Percentiles rank a stretch among this genome's conserved stretches.
Evolutionary conservation across 2,888 invertebrate species (phyloP).

Genomic region (Melanostoma mellinum): DNA sequence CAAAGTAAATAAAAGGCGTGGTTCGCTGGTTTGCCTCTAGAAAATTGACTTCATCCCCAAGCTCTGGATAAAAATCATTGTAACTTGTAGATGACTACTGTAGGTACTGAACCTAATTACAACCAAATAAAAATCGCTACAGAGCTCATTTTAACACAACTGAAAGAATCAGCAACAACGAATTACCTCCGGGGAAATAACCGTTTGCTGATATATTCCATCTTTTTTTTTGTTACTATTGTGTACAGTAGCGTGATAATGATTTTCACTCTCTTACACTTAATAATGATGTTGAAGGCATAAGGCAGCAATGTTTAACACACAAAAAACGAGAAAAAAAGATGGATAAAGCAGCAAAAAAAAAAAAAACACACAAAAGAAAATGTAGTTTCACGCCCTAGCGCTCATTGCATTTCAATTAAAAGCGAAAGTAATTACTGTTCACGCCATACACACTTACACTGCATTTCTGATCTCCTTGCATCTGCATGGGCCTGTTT

Average conservation of each 20-base stretch:
- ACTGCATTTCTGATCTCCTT: slow-evolving; percentile 21
- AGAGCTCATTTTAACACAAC: not conserved
- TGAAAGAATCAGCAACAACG: slow-evolving; percentile 23
- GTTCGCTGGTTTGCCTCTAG: no score
- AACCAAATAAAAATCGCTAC: no score
- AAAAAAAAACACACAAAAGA: slow-evolving; percentile 16
- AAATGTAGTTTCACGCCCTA: slow-evolving; percentile 50
- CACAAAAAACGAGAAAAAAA: slow-evolving; percentile 22
- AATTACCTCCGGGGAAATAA: slow-evolving; percentile 14
- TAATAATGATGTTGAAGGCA: slow-evolving; percentile 39
- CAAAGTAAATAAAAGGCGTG: no score
- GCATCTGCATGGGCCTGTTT: slow-evolving; percentile 17
- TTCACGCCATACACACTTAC: slow-evolving; percentile 45
- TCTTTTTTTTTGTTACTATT: not conserved
- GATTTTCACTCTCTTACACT: slow-evolving; percentile 16
- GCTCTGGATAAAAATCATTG: no score
- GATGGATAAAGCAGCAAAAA: slow-evolving; percentile 20
- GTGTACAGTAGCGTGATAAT: not conserved
- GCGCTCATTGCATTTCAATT: slow-evolving; percentile 62
- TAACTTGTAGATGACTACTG: no score
- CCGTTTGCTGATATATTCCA: slow-evolving; percentile 8
- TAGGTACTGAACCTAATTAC: no score
- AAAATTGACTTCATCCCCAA: no score
- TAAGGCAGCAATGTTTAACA: slow-evolving; percentile 43
- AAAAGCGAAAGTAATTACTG: slow-evolving; percentile 71